phyloP scores from a whole-genome alignment of 1,140 invertebrate species.

The Grapholita molesta region DNA sequence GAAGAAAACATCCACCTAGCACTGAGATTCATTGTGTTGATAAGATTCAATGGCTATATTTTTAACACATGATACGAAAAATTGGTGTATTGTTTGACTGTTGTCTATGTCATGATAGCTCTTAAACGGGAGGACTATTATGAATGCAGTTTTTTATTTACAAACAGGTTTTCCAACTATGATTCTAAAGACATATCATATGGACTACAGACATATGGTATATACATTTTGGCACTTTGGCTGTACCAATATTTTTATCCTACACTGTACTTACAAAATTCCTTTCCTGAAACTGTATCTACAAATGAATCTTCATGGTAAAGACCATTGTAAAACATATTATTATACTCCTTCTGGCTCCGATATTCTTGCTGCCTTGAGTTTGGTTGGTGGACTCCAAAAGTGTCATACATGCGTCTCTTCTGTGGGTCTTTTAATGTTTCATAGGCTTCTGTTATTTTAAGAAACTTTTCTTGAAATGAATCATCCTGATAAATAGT shows the following conservation, averaged over 20 bases:
- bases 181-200: too few species aligned
- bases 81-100: too few species aligned
- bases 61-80: too few species aligned
- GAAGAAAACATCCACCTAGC: too few species aligned
- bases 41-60: too few species aligned
- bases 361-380: conserved; percentile 73
- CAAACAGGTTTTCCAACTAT: too few species aligned
- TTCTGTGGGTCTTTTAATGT: conserved; percentile 89
- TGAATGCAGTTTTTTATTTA: too few species aligned
- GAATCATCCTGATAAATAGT: conserved; percentile 76
- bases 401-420: conserved; percentile 88
- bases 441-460: conserved; percentile 90
- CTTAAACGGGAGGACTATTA: too few species aligned
- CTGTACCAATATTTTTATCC: too few species aligned
- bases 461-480: conserved; percentile 87
- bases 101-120: too few species aligned
- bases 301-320: conserved; percentile 93
- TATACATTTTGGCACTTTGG: neutral
- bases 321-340: conserved; percentile 91
- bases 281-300: conserved; percentile 84
- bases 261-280: conserved; percentile 84
- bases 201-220: too few species aligned
- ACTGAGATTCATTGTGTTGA: too few species aligned
- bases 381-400: conserved; percentile 85
- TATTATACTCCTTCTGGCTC: conserved; percentile 91